Evolutionary conservation across 2,113 vertebrate species (phyloP).

Genomic region (Bos javanicus): DNA sequence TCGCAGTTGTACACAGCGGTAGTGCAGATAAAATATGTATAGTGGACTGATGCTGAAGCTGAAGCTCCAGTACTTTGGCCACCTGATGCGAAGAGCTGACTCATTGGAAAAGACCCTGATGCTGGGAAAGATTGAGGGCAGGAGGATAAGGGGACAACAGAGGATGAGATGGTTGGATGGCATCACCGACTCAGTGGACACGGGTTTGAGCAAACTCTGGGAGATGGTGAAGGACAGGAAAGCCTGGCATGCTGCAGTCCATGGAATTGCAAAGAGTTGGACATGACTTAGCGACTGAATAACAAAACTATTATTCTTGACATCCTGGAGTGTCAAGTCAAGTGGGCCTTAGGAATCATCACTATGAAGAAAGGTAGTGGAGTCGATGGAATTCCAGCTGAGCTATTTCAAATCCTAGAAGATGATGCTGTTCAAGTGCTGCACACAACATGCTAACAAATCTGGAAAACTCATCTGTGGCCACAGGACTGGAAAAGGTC

Average conservation of each 20-base stretch:
- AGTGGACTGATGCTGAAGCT: neutral
- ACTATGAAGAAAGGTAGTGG: too few species aligned
- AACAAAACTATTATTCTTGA: too few species aligned
- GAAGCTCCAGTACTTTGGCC: neutral
- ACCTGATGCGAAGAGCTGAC: neutral
- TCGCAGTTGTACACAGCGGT: neutral
- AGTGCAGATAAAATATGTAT: neutral
- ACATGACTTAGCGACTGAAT: accelerated
- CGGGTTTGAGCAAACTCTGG: neutral
- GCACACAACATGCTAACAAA: too few species aligned
- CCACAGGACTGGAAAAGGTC: too few species aligned
- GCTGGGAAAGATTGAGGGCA: neutral
- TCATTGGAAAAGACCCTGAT: neutral
- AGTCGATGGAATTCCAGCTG: too few species aligned
- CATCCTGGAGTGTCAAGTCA: too few species aligned
- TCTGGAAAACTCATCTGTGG: too few species aligned
- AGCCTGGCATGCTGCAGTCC: neutral
- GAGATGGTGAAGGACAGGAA: neutral
- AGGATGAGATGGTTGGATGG: neutral
- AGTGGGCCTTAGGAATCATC: too few species aligned
- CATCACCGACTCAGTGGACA: neutral
- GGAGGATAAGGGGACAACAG: neutral
- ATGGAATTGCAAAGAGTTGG: neutral
- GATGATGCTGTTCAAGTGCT: too few species aligned
- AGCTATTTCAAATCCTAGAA: too few species aligned